Conservation (phyloP, 2,113 vertebrate genomes). For the Phainopepla nitens region DNA sequence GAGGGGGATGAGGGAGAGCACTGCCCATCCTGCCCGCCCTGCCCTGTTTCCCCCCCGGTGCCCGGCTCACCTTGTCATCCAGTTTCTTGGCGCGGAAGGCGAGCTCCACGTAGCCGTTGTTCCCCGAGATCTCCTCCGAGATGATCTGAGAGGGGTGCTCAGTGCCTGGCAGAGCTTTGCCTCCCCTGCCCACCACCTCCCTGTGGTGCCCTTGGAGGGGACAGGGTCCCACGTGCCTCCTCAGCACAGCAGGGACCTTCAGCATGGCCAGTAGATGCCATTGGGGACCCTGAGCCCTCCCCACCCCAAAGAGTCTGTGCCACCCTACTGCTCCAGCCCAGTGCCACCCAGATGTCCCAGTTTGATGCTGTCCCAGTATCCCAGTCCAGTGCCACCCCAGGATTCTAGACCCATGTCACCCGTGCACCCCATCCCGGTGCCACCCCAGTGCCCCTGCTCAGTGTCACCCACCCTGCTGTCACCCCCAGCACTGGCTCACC, state of each 20-base stretch:
- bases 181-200: not conserved
- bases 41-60: rapidly evolving
- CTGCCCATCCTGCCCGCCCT: not conserved
- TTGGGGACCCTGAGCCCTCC: rapidly evolving
- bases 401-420: not conserved
- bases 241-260: rapidly evolving
- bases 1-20: not conserved
- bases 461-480: not conserved
- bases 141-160: slow-evolving; percentile 75
- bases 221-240: not conserved
- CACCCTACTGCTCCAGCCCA: not conserved
- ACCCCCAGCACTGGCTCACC: slow-evolving; percentile 59
- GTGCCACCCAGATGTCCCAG: not conserved
- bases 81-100: slow-evolving; percentile 89
- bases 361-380: not conserved
- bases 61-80: slow-evolving; percentile 85
- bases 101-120: slow-evolving; percentile 91
- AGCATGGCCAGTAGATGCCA: not conserved
- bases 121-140: slow-evolving; percentile 92
- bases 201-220: not conserved
- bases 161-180: rapidly evolving
- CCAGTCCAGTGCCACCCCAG: not conserved
- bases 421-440: not conserved
- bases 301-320: not conserved
- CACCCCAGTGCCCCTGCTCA: not conserved